Evolutionary conservation across 2,888 invertebrate species (phyloP).

Genomic region (Teinopalpus imperialis): DNA sequence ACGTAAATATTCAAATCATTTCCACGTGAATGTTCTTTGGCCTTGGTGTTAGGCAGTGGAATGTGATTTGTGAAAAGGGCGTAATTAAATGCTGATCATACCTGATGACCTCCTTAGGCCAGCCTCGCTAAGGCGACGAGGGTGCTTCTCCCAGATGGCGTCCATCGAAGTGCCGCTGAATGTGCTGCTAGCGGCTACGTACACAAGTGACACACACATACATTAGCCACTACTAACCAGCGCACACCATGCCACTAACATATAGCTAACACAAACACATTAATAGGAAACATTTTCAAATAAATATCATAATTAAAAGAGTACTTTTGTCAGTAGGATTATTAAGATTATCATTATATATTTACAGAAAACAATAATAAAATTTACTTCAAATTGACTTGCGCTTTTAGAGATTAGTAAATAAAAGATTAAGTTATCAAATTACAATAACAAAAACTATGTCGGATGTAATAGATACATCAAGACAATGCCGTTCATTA

Average conservation of each 20-base stretch:
- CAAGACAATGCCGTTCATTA: constrained; percentile 22
- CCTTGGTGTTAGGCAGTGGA: constrained; percentile 17
- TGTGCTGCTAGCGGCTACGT: constrained; percentile 78
- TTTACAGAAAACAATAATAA: background rate
- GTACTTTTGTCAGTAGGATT: constrained; percentile 14
- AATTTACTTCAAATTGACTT: too few relatives aligned
- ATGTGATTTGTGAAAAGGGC: constrained; percentile 32
- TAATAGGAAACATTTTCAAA: constrained; percentile 3
- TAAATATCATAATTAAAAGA: constrained; percentile 1
- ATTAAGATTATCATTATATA: constrained; percentile 7
- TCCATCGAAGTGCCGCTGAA: constrained; percentile 86
- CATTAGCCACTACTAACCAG: constrained; percentile 69
- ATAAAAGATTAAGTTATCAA: constrained; percentile 4
- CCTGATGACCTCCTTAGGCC: constrained; percentile 89
- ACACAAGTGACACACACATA: constrained; percentile 74
- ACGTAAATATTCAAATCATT: constrained; percentile 14
- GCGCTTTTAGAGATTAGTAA: too few relatives aligned
- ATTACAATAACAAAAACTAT: constrained; percentile 1
- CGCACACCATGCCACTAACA: constrained; percentile 43
- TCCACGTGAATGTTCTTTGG: constrained; percentile 12
- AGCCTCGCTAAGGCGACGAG: constrained; percentile 88
- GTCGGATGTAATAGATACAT: constrained; percentile 15
- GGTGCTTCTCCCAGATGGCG: constrained; percentile 87
- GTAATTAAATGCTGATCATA: constrained; percentile 58
- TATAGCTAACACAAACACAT: constrained; percentile 20